Evolutionary conservation across 1,140 invertebrate species (phyloP), one percentile per base, ranked within the genome.

Genomic region (Latrodectus geometricus): DNA sequence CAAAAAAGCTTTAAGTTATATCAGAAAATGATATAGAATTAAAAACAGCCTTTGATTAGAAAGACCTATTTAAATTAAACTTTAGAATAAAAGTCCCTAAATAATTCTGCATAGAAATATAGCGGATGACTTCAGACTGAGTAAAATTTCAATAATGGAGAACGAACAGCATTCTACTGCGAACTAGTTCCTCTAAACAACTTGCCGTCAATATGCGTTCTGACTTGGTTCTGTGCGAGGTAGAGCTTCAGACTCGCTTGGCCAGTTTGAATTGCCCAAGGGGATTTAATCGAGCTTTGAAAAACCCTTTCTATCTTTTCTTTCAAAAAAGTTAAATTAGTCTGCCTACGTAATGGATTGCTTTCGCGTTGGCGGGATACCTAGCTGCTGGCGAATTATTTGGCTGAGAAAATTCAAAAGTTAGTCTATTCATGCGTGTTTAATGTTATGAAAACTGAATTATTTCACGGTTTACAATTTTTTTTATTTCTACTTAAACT

Each of bases 281-380:
- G 78, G 56, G 48, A 70, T 80, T 21, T 20, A 70, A 70, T 80
- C 78, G 78, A n/a, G 78, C 78, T 80, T 70, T 70, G 65, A 56
- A 80, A 80, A 70, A 50, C 70, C 50, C 61, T 80, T 80, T 80
- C 70, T 61, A n/a, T 80, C 20, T 70, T 70, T 70, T 72, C 49
- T 80, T 80, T 80, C 48, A 17, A 80, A 80, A 80, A 80, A 80
- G 78, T 80, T 80, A 80, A 80, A 80, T 80, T 80, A 70, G 78
- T 54, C 78, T 69, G 49, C 78, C 78, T 80, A 70, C 78, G 78
- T 80, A 80, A 80, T 61, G 78, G 66, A 61, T 69, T 70, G 78
- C 14, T n/a, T 9, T 35, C 65, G 78, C 78, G 78, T 80, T 80
- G 78, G 78, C 78, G 78, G 20, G 54, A 49, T 54, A 56, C 20